Percentiles rank a stretch among this genome's conserved stretches.
phyloP scores from a whole-genome alignment of 53 echinoderm and acorn worm species.

The Astropecten irregularis region DNA sequence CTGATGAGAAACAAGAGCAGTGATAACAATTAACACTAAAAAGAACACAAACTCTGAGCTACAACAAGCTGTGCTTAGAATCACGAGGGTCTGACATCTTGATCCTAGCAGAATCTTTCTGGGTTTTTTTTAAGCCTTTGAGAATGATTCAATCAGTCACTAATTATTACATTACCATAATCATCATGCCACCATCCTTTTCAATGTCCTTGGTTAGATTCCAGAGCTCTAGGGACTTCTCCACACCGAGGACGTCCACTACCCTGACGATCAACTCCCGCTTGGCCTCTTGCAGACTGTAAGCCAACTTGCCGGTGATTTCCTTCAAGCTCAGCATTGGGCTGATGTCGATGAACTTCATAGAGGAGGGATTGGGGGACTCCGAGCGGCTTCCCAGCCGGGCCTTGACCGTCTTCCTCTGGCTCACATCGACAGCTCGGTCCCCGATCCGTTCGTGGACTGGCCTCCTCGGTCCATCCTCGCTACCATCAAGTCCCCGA shows the following conservation, averaged over 20 bases:
- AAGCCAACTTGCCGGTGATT: constrained; percentile 77
- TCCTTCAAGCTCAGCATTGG: constrained; percentile 42
- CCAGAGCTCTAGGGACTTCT: constrained; percentile 79
- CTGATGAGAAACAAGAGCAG: constrained; percentile 43
- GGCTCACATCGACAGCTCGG: constrained; percentile 29
- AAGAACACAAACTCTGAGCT: too few relatives aligned
- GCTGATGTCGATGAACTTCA: constrained; percentile 62
- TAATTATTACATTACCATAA: too few relatives aligned
- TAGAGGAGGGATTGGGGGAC: not conserved
- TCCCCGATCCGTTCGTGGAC: constrained; percentile 58
- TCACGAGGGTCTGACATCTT: too few relatives aligned
- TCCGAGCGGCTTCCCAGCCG: constrained; percentile 38
- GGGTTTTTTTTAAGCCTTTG: not conserved
- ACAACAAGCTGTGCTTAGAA: too few relatives aligned
- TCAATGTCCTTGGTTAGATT: constrained; percentile 71
- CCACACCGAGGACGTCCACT: constrained; percentile 78
- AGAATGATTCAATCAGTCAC: too few relatives aligned
- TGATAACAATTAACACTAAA: not conserved
- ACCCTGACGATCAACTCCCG: constrained; percentile 72
- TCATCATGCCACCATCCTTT: constrained; percentile 89
- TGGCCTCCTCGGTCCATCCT: not conserved
- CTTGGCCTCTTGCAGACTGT: constrained; percentile 86
- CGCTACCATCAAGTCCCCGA: not conserved
- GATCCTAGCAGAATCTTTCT: too few relatives aligned
- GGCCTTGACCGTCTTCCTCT: constrained; percentile 44